Evolutionary conservation across 2,888 invertebrate genomes (phyloP), one percentile per base, ranked within the genome.

Genomic region (Drosophila suboccidentalis): DNA sequence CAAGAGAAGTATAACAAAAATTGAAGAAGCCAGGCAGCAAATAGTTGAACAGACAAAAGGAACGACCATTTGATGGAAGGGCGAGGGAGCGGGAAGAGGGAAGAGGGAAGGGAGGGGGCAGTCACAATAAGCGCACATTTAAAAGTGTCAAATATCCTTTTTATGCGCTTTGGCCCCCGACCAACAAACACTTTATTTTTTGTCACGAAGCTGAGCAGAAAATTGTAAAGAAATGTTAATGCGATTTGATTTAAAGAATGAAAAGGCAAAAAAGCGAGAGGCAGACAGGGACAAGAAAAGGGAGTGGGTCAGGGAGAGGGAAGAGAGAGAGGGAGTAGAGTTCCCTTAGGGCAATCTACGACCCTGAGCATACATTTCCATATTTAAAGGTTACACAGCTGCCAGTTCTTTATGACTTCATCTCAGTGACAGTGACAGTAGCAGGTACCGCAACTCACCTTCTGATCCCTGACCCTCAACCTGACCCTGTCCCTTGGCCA

Each of bases 141-240:
- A 89, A 87, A 87, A 87, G 87, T 87, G 87, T 87, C 89, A 87
- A 87, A 87, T 87, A 87, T 87, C 87, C 89, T 89, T 87, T 89
- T 87, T 87, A 89, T 87, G 82, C 87, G 80, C 82, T 70, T 82
- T 84, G 71, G 82, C 78, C 78, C 70, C 78, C 76, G 63, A 72
- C 80, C 82, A 79, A 66, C 84, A 84, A 83, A 84, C 87, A 87
- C 81, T 88, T 86, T 86, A 83, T 86, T 82, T 80, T 75, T 64
- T 86, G 79, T 86, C 87, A 86, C 79, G 83, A 86, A 70, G 81
- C 87, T 74, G 72, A 76, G 69, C 80, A 80, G 85, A 75, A 80
- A 87, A 89, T 89, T 89, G 86, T 87, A 87, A 84, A 84, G 86
- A 87, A 87, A 87, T 89, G 86, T 87, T 87, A 87, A 87, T 87